These are phyloP conservation scores for Mimumesa dahlbomi DNA, from an alignment of 2,888 invertebrate species.

Conservation along the genomic window DNA sequence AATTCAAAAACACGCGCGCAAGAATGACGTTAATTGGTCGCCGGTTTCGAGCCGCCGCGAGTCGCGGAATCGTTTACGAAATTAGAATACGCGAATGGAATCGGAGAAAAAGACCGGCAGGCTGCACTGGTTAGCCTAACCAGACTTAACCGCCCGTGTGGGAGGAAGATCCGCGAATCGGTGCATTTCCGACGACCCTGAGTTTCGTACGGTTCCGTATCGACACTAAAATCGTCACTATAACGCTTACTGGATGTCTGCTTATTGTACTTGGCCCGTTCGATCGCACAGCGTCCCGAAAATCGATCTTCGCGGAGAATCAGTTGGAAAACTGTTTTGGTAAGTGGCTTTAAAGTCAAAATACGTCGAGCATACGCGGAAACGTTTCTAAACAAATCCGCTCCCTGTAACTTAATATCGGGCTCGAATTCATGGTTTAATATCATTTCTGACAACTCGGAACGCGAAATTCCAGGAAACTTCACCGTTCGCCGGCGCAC, in stretches of 20 bases:
- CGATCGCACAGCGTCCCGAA: conserved; percentile 3
- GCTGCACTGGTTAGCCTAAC: conserved; percentile 14
- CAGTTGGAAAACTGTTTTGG: background rate
- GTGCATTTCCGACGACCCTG: background rate
- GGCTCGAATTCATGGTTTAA: too few species aligned
- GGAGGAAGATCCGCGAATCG: background rate
- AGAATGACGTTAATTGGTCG: conserved; percentile 1
- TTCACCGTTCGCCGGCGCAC: too few species aligned
- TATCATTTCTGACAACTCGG: too few species aligned
- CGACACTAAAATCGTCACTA: background rate
- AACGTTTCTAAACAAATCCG: too few species aligned
- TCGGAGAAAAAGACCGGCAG: background rate
- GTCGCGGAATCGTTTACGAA: background rate
- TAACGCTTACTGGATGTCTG: background rate
- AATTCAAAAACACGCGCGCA: background rate
- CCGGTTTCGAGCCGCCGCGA: too few species aligned
- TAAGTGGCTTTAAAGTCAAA: too few species aligned
- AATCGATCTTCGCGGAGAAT: background rate
- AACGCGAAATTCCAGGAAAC: too few species aligned
- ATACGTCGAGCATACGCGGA: too few species aligned
- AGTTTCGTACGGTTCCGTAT: background rate
- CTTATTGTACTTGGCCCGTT: conserved; percentile 32
- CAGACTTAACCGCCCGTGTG: background rate
- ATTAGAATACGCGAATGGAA: conserved; percentile 15
- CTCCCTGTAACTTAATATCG: too few species aligned